A percentile compares a stretch with the other conserved stretches of the same genome.
Conservation (phyloP, 2,797 vertebrate genomes). For the Phalanger gymnotis region DNA sequence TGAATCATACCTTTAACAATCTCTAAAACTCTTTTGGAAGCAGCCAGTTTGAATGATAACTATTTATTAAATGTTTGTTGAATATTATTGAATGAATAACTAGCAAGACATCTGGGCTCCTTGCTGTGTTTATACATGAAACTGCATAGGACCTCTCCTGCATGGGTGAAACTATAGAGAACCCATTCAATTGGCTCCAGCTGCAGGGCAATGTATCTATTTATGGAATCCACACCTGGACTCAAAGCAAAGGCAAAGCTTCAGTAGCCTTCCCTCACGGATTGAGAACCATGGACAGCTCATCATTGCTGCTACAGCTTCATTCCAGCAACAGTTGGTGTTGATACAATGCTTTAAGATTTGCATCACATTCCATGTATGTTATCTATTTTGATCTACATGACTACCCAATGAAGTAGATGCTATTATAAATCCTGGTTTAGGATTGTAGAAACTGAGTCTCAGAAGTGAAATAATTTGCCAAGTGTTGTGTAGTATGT, state of each 20-base stretch:
- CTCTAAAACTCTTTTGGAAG: neutral
- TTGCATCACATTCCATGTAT: neutral
- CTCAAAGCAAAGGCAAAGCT: neutral
- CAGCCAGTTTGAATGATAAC: neutral
- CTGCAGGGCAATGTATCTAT: neutral
- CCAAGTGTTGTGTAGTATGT: neutral
- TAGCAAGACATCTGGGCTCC: neutral
- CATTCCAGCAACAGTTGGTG: neutral
- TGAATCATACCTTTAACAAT: neutral
- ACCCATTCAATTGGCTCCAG: neutral
- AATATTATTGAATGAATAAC: neutral
- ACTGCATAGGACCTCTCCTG: neutral
- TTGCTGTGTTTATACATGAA: neutral
- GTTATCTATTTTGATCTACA: neutral
- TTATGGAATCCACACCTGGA: neutral
- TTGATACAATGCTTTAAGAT: neutral
- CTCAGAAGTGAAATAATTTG: neutral
- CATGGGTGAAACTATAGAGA: neutral
- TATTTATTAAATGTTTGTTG: neutral
- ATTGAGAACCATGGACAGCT: neutral
- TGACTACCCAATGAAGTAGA: neutral
- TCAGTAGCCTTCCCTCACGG: neutral
- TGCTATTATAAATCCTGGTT: neutral
- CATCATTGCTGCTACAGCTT: neutral
- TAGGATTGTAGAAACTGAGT: neutral